A percentile compares a stretch with the other conserved stretches of the same genome.
phyloP scores from a whole-genome alignment of 2,113 vertebrate species.

The Hypocryptadius cinnamomeus region DNA sequence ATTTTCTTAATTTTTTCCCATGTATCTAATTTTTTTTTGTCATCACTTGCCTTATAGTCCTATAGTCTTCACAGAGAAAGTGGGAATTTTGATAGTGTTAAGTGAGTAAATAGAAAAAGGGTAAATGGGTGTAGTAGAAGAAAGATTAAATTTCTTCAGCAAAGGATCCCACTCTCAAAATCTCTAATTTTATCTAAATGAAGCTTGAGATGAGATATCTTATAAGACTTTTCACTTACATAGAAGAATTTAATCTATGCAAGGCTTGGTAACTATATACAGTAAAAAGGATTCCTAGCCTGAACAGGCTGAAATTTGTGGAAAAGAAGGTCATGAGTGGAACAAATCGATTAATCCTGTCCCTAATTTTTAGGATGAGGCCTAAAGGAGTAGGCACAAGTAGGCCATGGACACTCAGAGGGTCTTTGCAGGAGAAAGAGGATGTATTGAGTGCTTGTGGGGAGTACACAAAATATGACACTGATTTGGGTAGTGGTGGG shows the following conservation, averaged over 20 bases:
- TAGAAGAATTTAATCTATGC: neutral
- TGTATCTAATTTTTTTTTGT: neutral
- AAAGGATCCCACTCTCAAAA: neutral
- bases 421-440: neutral
- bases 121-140: neutral
- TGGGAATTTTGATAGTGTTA: neutral
- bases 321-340: neutral
- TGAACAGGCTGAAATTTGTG: neutral
- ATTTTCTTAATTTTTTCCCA: neutral
- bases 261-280: neutral
- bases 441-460: neutral
- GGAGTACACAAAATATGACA: neutral
- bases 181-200: neutral
- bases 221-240: neutral
- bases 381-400: neutral
- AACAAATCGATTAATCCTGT: neutral
- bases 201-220: neutral
- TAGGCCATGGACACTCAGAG: accelerated
- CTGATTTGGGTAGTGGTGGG: neutral
- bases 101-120: neutral
- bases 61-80: neutral
- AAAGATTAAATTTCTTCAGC: neutral
- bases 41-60: neutral
- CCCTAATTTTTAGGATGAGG: neutral
- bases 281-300: neutral